Percentiles rank a stretch among this genome's conserved stretches.
These are phyloP conservation scores for Drepana falcataria DNA, from an alignment of 2,888 invertebrate genomes.

Conservation along the genomic window DNA sequence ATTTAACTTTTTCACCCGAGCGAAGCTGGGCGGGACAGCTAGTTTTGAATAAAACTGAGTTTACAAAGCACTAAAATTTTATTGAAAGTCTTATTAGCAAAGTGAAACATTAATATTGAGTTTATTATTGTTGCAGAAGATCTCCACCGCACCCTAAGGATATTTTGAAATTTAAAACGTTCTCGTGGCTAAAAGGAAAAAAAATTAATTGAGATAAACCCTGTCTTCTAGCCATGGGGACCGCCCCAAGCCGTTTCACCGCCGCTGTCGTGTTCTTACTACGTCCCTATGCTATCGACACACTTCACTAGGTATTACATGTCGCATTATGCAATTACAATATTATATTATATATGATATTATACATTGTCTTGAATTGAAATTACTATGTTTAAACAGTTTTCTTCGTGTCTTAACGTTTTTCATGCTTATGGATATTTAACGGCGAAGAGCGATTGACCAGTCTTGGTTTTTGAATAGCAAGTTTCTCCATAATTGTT, in stretches of 20 bases:
- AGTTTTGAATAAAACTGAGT: too few relatives aligned
- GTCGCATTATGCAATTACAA: too few relatives aligned
- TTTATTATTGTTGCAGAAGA: slow-evolving; percentile 34
- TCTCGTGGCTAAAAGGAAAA: slow-evolving; percentile 36
- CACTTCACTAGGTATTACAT: not conserved
- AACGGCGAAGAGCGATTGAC: too few relatives aligned
- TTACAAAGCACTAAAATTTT: not conserved
- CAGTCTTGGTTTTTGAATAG: too few relatives aligned
- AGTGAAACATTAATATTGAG: slow-evolving; percentile 3
- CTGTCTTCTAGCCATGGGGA: slow-evolving; percentile 35
- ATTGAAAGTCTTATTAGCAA: not conserved
- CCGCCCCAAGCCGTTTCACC: slow-evolving; percentile 18
- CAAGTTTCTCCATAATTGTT: too few relatives aligned
- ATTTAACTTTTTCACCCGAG: too few relatives aligned
- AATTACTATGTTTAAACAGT: too few relatives aligned
- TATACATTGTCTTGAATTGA: too few relatives aligned
- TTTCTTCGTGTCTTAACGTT: too few relatives aligned
- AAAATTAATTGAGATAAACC: slow-evolving; percentile 61
- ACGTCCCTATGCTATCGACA: not conserved
- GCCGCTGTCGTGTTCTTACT: not conserved
- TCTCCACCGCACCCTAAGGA: slow-evolving; percentile 38
- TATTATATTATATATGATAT: too few relatives aligned
- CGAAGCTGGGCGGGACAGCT: too few relatives aligned
- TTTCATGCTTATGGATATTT: too few relatives aligned
- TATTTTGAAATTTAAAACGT: slow-evolving; percentile 53